Percentiles rank a stretch among this genome's conserved stretches.
Evolutionary conservation across 2,113 vertebrate genomes (phyloP).

Genomic region (Noturus placidus): DNA sequence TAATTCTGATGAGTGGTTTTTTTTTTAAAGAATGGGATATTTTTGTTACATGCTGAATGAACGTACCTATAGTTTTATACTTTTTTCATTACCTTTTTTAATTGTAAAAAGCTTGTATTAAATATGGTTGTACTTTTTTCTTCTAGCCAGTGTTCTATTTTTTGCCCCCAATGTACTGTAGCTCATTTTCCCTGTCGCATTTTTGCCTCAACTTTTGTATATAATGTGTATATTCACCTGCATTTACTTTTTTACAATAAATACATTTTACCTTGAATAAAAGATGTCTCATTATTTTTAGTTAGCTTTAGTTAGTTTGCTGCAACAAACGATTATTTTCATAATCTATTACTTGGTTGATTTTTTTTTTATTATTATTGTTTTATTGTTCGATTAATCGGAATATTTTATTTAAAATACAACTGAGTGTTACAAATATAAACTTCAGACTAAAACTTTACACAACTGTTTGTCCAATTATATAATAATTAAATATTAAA

Average conservation of each 20-base stretch:
- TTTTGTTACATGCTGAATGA: slow-evolving; percentile 69
- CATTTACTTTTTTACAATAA: slow-evolving; percentile 69
- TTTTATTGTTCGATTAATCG: too few relatives aligned
- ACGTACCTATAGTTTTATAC: slow-evolving; percentile 60
- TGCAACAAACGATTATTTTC: too few relatives aligned
- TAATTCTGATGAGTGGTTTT: not conserved
- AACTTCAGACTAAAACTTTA: too few relatives aligned
- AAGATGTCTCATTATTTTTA: not conserved
- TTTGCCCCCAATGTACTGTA: slow-evolving; percentile 64
- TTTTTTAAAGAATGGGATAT: slow-evolving; percentile 45
- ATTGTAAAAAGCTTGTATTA: slow-evolving; percentile 69
- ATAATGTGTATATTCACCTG: slow-evolving; percentile 71
- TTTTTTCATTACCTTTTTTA: slow-evolving; percentile 51
- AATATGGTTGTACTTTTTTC: slow-evolving; percentile 73
- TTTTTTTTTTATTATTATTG: too few relatives aligned
- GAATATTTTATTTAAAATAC: too few relatives aligned
- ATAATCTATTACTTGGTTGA: too few relatives aligned
- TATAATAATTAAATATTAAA: too few relatives aligned
- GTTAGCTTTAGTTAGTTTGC: not conserved
- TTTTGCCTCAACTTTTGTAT: slow-evolving; percentile 69
- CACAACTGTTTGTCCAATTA: too few relatives aligned
- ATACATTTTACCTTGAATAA: slow-evolving; percentile 64
- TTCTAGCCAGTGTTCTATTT: slow-evolving; percentile 2
- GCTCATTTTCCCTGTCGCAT: slow-evolving; percentile 55
- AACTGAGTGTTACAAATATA: too few relatives aligned